These are phyloP conservation scores for Linepithema humile DNA, from an alignment of 1,140 invertebrate species.

Conservation along the genomic window DNA sequence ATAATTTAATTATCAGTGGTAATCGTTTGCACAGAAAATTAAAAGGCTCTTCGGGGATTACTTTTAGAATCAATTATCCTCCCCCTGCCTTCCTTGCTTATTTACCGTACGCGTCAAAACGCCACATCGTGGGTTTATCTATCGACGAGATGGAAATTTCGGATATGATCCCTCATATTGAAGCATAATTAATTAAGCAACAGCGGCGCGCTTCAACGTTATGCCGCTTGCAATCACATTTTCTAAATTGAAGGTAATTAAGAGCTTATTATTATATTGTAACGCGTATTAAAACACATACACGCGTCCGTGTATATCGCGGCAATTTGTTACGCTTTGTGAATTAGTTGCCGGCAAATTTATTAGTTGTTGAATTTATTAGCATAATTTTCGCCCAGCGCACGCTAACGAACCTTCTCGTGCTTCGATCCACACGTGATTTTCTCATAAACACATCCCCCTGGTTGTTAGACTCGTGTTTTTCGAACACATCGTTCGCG, in stretches of 20 bases:
- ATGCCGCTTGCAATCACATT: constrained; percentile 8
- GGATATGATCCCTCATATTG: constrained; percentile 1
- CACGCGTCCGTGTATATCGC: not conserved
- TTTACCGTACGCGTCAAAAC: constrained; percentile 27
- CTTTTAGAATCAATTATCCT: constrained; percentile 48
- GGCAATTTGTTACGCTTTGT: constrained; percentile 45
- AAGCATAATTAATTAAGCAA: constrained; percentile 33
- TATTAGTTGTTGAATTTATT: constrained; percentile 54
- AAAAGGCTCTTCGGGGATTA: constrained; percentile 63
- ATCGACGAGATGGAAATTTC: constrained; percentile 20
- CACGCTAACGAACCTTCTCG: constrained; percentile 31
- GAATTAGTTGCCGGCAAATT: constrained; percentile 48
- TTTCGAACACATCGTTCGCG: constrained; percentile 6
- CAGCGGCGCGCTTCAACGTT: not conserved
- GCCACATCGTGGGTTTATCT: constrained; percentile 34
- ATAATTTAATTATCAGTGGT: constrained; percentile 60
- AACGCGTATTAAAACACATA: constrained; percentile 41
- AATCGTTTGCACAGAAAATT: constrained; percentile 67
- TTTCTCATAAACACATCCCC: constrained; percentile 10
- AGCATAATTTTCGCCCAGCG: constrained; percentile 33
- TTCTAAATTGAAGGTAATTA: constrained; percentile 49
- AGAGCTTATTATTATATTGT: constrained; percentile 49
- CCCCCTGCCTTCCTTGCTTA: not conserved
- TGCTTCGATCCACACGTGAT: constrained; percentile 49
- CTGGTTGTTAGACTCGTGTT: not conserved